Evolutionary conservation across 2,888 invertebrate genomes (phyloP), one percentile per base, ranked within the genome.

Genomic region (Sinohyriopsis cumingii): DNA sequence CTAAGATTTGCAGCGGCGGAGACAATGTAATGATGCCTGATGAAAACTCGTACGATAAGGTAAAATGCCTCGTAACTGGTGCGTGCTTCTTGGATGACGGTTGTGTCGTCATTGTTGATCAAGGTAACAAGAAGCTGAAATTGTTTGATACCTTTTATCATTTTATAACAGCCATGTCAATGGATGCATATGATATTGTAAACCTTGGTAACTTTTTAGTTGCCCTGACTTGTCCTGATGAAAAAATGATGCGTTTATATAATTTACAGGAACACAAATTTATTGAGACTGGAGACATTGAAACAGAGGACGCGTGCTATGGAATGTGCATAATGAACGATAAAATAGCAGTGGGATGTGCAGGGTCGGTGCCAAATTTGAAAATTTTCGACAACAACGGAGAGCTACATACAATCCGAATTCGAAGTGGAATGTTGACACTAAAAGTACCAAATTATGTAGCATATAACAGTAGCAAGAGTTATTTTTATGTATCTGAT

Each of bases 191-290:
- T 55, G 73, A 77, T 61, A n/a, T 77, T 24, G n/a, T 75, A 24
- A 57, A 33, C 7, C 25, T 75, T 22, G 72, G 69, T 57, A 45
- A 72, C 20, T 59, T 55, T 33, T 63, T 65, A 20, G 20, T 73
- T n/a, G 72, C 67, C 20, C 72, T 71, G 0, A 56, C 74, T 15
- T 75, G 77, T 57, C 77, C 74, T 3, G 22, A 67, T 9, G 63
- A 71, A 24, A 63, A 67, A n/a, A 62, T 65, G 55, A 15, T 77
- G 12, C 65, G 61, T 15, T 56, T 63, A 20, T 69, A 67, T 28
- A 69, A 61, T 45, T 45, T 75, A 5, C 57, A 60, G 45, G 61
- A 67, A n/a, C 45, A 65, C 15, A 53, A 59, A 19, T 63, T 77
- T 6, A 61, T 62, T 53, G 55, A 57, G 63, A 69, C 69, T 19